Conservation (phyloP, 2,888 invertebrate species). For the Drosophila antonietae region DNA sequence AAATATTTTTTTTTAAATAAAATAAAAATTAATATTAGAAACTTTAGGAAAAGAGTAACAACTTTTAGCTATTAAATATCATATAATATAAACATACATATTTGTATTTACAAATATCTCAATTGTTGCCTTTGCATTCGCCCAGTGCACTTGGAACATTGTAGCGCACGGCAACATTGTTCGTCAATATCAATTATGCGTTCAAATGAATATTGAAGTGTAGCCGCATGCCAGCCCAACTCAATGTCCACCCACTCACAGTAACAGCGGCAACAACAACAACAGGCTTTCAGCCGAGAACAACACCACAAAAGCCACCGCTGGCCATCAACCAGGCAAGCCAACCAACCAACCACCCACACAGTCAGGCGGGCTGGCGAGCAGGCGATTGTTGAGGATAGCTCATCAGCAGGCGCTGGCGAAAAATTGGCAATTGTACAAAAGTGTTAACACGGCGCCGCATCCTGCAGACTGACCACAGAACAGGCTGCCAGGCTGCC, state of each 20-base stretch:
- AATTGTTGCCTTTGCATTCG: background rate
- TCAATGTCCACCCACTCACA: conserved; percentile 24
- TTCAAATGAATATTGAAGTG: conserved; percentile 81
- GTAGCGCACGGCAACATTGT: conserved; percentile 71
- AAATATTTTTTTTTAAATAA: too few relatives aligned
- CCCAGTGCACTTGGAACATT: conserved; percentile 52
- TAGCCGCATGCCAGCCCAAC: conserved; percentile 68
- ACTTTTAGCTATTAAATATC: too few relatives aligned
- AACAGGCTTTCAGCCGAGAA: conserved; percentile 34
- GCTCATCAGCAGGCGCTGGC: conserved; percentile 63
- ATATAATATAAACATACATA: background rate
- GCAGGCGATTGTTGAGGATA: conserved; percentile 19
- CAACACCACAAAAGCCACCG: conserved; percentile 63
- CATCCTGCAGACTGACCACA: conserved; percentile 77
- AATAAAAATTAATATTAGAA: too few relatives aligned
- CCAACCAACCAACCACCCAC: conserved; percentile 16
- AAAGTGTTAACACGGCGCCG: conserved; percentile 81
- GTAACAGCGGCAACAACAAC: conserved; percentile 5
- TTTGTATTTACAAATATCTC: background rate
- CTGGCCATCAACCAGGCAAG: conserved; percentile 19
- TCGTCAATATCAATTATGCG: conserved; percentile 81
- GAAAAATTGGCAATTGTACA: conserved; percentile 75
- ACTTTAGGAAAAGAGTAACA: too few relatives aligned
- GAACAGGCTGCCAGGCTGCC: conserved; percentile 43
- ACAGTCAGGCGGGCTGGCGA: conserved; percentile 3